Conservation (phyloP, 2,888 invertebrate genomes). For the Eubasilissa splendida region DNA sequence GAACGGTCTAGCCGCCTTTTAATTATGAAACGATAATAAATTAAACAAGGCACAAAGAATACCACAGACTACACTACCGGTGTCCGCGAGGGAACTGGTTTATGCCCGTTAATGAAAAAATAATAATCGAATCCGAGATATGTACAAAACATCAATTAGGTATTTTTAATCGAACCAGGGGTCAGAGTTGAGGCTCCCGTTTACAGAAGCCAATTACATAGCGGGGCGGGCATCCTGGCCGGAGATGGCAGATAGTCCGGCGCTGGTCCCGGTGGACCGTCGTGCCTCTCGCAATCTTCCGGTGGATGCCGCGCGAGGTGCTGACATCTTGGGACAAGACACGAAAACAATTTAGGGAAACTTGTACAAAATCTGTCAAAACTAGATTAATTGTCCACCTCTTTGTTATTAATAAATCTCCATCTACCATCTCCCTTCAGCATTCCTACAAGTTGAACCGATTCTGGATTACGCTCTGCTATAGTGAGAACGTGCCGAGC, state of each 20-base stretch:
- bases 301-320: no score
- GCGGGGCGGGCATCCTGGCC: conserved; percentile 30
- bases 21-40: conserved; percentile 53
- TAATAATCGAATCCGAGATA: conserved; percentile 48
- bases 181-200: conserved; percentile 58
- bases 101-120: conserved; percentile 42
- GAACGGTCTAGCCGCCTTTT: conserved; percentile 51
- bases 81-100: conserved; percentile 37
- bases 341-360: no score
- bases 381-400: no score
- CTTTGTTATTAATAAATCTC: no score
- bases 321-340: no score
- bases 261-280: not conserved
- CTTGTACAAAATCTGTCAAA: no score
- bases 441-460: no score
- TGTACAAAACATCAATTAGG: conserved; percentile 53
- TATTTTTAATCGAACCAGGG: conserved; percentile 48
- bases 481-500: no score
- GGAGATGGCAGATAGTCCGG: not conserved
- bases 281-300: not conserved
- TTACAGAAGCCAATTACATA: conserved; percentile 55
- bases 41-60: conserved; percentile 45
- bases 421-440: no score
- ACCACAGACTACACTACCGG: conserved; percentile 18
- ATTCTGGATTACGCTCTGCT: no score